Conservation (phyloP, 2,113 vertebrate species). For the Tringa solitaria region DNA sequence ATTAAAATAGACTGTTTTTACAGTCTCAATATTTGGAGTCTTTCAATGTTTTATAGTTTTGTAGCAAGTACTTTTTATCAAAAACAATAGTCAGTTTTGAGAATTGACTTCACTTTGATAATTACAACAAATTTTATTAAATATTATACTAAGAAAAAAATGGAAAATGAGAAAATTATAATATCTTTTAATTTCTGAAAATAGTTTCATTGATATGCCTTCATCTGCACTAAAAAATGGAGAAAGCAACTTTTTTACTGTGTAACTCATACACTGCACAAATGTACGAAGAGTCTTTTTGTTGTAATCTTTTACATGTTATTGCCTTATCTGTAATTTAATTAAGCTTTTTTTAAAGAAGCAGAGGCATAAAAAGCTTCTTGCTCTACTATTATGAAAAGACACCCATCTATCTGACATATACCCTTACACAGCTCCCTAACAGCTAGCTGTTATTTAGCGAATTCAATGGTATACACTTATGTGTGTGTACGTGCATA, state of each 20-base stretch:
- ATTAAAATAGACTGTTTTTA: background rate
- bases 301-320: background rate
- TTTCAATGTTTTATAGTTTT: background rate
- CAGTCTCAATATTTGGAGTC: background rate
- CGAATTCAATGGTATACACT: background rate
- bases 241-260: background rate
- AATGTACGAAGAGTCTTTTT: background rate
- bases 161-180: background rate
- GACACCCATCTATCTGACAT: background rate
- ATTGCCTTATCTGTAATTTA: background rate
- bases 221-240: background rate
- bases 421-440: background rate
- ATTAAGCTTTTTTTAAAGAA: background rate
- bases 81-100: background rate
- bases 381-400: background rate
- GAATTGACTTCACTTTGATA: background rate
- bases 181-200: background rate
- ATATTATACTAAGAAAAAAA: background rate
- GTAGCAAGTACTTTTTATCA: background rate
- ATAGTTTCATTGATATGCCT: rapidly evolving
- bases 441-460: background rate
- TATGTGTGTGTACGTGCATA: background rate
- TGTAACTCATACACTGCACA: background rate
- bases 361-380: background rate
- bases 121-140: background rate